Evolutionary conservation across 2,888 invertebrate species (phyloP).

Genomic region (Sinotaia quadrata): DNA sequence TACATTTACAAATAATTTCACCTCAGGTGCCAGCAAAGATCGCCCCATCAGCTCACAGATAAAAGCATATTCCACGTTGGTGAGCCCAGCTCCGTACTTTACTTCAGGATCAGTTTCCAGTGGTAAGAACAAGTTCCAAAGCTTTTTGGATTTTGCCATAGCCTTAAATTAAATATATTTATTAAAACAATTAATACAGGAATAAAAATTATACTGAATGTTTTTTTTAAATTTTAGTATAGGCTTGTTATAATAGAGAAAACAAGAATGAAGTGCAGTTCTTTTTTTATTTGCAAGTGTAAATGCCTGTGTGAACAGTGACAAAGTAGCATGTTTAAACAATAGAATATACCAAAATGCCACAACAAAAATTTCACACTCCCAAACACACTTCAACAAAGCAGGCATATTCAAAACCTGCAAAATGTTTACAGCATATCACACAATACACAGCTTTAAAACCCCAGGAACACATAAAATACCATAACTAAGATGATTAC

Average conservation of each 20-base stretch:
- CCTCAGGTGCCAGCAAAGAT: constrained; percentile 68
- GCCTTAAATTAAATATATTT: constrained; percentile 40
- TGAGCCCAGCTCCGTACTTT: constrained; percentile 66
- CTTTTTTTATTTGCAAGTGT: too few species aligned
- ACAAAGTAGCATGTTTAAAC: too few species aligned
- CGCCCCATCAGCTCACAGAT: constrained; percentile 73
- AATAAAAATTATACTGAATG: not conserved
- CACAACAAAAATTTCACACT: too few species aligned
- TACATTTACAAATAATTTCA: too few species aligned
- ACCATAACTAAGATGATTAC: too few species aligned
- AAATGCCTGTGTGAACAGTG: too few species aligned
- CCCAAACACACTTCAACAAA: too few species aligned
- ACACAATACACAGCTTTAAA: too few species aligned
- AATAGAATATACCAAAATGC: too few species aligned
- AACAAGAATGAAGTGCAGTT: not conserved
- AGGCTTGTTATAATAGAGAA: not conserved
- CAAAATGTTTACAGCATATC: too few species aligned
- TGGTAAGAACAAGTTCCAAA: constrained; percentile 73
- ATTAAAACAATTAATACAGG: not conserved
- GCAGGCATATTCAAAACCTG: too few species aligned
- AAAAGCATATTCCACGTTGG: constrained; percentile 73
- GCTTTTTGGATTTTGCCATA: constrained; percentile 68
- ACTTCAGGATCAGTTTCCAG: constrained; percentile 67
- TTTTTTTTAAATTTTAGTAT: not conserved
- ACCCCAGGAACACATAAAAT: too few species aligned